These are phyloP conservation scores for Himalopsyche tibetana DNA, from an alignment of 2,888 invertebrate genomes.

Conservation along the genomic window DNA sequence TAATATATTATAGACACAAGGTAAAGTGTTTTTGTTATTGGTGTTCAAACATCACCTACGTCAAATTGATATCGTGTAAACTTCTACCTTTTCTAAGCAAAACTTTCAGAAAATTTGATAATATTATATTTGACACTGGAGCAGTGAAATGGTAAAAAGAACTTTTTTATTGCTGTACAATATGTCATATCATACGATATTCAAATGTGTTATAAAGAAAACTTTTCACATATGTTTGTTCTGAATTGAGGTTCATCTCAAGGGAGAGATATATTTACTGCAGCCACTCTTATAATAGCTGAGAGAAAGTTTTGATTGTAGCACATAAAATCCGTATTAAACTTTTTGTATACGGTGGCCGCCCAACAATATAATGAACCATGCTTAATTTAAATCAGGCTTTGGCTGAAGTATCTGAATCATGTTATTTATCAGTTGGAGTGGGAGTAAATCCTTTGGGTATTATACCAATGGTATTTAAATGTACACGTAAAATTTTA, in stretches of 20 bases:
- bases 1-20: too few relatives aligned
- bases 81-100: too few relatives aligned
- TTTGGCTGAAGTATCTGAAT: not conserved
- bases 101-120: too few relatives aligned
- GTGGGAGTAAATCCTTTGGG: too few relatives aligned
- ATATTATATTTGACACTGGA: too few relatives aligned
- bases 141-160: too few relatives aligned
- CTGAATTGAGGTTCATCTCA: constrained; percentile 16
- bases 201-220: constrained; percentile 28
- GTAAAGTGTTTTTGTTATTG: too few relatives aligned
- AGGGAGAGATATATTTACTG: not conserved
- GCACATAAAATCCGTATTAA: constrained; percentile 23
- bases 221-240: constrained; percentile 35
- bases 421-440: too few relatives aligned
- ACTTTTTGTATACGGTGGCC: not conserved
- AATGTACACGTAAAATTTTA: too few relatives aligned
- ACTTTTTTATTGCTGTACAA: constrained; percentile 11
- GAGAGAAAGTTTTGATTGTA: constrained; percentile 16
- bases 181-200: constrained; percentile 32
- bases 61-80: too few relatives aligned
- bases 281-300: constrained; percentile 35
- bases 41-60: too few relatives aligned
- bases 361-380: not conserved
- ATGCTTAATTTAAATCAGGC: constrained; percentile 24
- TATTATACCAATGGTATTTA: too few relatives aligned